phyloP scores from a whole-genome alignment of 1,140 invertebrate species.

The Sycobia sp. region DNA sequence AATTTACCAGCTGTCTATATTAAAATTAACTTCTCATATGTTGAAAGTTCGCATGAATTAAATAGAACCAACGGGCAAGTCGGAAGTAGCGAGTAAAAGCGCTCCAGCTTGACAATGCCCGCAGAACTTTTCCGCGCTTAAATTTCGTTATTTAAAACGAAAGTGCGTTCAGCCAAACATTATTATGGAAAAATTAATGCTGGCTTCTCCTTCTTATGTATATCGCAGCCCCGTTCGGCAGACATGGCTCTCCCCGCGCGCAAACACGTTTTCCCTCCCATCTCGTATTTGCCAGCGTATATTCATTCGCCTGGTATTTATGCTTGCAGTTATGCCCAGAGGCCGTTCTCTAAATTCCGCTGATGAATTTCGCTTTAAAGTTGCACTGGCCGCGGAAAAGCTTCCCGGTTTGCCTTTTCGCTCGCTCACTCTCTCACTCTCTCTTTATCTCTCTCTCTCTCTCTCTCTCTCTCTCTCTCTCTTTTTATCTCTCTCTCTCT shows the following conservation, averaged over 20 bases:
- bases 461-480: too few species aligned
- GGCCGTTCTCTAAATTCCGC: conserved; percentile 17
- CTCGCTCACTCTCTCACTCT: too few species aligned
- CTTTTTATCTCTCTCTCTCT: too few species aligned
- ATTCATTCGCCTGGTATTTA: conserved; percentile 18
- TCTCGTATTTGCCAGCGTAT: conserved; percentile 14
- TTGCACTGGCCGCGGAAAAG: conserved; percentile 11
- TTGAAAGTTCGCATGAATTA: too few species aligned
- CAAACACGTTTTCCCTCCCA: conserved; percentile 11
- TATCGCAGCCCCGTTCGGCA: background rate
- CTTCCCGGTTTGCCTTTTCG: background rate
- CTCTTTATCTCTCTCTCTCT: too few species aligned
- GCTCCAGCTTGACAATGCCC: too few species aligned
- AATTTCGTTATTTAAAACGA: background rate
- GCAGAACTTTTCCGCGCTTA: too few species aligned
- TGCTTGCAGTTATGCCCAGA: conserved; percentile 23
- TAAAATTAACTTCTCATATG: too few species aligned
- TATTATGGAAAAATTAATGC: conserved; percentile 3
- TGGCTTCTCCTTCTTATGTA: background rate
- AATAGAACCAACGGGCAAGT: too few species aligned
- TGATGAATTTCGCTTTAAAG: conserved; percentile 25
- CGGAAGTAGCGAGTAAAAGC: too few species aligned
- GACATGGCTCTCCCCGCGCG: background rate
- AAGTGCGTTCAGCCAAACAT: background rate
- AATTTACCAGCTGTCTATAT: too few species aligned